Base-by-base conservation (phyloP, 64 coral and sea anemone genomes). In the Anthopleura sola region DNA sequence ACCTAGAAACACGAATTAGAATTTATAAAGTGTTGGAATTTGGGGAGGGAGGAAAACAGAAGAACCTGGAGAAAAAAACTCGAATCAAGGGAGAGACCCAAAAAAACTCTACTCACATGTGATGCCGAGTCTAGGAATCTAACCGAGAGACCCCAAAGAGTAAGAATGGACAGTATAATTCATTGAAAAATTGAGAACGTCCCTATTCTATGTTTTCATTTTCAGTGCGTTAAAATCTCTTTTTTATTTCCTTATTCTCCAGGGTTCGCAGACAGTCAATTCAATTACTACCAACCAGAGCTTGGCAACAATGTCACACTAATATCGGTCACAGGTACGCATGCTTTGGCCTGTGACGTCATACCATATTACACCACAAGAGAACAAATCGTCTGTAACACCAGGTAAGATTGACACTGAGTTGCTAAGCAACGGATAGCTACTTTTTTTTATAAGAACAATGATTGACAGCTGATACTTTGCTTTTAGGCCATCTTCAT, bases 261-360 rank as follows among this genome's bases (percentile, higher is more conserved):
- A 93, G 91, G 91, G 32, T 93, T 93, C 84, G 86, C 91, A 54
- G 28, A 88, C n/a, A 77, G 85, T 32, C 91, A 88, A 75, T 93
- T 93, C 36, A 88, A 93, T 32, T 49, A 85, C 55, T 80, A 81
- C 87, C 37, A 88, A 44, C 77, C 87, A 11, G 33, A 93, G 21
- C 83, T 88, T 36, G 91, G 91, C 26, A 93, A 93, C 46, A 85
- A 81, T 21, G 86, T 93, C 19, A 81, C 71, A 28, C 55, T 93
- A 15, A 60, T 93, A 31, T 93, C 91, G 34, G 29, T 54, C 4
- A 85, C 91, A 38, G 78, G 86, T 32, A 77, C 86, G 49, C 82
- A 93, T 85, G 86, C 86, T 5, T 16, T 93, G 47, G 68, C 77
- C 23, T 93, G 91, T 88, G 86, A 93, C 58, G 82, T 93, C 86